phyloP scores from a whole-genome alignment of 2,113 vertebrate species.

The Tetrao urogallus region DNA sequence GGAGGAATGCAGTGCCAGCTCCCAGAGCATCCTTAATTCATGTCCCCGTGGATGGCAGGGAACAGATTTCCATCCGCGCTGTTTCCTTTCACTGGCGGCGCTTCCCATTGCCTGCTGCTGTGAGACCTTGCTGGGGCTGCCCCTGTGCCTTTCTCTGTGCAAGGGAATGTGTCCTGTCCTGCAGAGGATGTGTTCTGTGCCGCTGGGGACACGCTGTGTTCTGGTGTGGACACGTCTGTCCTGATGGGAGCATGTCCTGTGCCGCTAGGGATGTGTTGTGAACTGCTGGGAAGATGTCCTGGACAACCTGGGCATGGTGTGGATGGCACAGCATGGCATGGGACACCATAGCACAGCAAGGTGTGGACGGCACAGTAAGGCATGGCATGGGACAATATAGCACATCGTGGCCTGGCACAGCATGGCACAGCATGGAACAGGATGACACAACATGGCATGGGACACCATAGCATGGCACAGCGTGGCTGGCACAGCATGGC shows the following conservation, averaged over 20 bases:
- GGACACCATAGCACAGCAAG: not conserved
- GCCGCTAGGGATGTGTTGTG: rapidly evolving
- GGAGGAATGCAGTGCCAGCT: rapidly evolving
- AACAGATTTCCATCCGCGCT: rapidly evolving
- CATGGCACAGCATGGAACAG: too few species aligned
- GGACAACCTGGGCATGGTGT: not conserved
- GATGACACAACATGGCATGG: not conserved
- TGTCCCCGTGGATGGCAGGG: not conserved
- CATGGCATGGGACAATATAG: too few species aligned
- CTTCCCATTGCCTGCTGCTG: rapidly evolving
- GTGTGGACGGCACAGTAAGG: too few species aligned
- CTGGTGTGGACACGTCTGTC: rapidly evolving
- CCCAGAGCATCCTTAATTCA: not conserved
- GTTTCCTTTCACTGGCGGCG: rapidly evolving
- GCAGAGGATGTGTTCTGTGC: rapidly evolving
- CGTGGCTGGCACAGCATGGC: too few species aligned
- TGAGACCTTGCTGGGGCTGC: rapidly evolving
- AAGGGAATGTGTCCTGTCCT: not conserved
- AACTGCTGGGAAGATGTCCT: not conserved
- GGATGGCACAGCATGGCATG: too few species aligned
- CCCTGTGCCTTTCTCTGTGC: not conserved
- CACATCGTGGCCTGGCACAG: rapidly evolving
- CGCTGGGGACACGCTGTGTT: rapidly evolving
- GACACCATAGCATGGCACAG: not conserved
- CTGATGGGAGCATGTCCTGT: not conserved